A percentile compares a stretch with the other conserved stretches of the same genome.
Conservation (phyloP, 2,888 invertebrate species). For the Dinocampus coccinellae region DNA sequence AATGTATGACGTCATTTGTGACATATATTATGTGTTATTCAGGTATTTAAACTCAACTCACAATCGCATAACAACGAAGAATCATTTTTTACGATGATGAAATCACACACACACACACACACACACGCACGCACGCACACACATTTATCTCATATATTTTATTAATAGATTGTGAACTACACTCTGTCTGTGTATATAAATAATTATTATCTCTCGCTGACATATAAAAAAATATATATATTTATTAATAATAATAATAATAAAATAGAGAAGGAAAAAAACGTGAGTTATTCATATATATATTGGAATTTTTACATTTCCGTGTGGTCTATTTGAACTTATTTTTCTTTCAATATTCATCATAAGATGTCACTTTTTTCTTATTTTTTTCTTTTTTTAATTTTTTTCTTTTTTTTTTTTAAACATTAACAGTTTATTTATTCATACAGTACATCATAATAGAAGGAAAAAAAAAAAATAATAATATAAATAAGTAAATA, state of each 20-base stretch:
- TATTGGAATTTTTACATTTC: background rate
- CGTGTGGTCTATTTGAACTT: background rate
- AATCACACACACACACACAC: too few relatives aligned
- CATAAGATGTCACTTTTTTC: background rate
- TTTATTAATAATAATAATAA: too few relatives aligned
- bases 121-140: too few relatives aligned
- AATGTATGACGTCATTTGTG: slow-evolving; percentile 1
- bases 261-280: too few relatives aligned
- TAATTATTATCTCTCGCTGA: background rate
- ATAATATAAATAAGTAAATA: too few relatives aligned
- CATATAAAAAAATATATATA: background rate
- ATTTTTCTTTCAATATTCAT: background rate
- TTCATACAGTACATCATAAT: too few relatives aligned
- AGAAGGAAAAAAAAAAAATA: too few relatives aligned
- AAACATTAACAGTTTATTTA: too few relatives aligned
- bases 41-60: background rate
- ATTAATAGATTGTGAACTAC: slow-evolving; percentile 6
- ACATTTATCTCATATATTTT: background rate
- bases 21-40: background rate
- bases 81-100: background rate
- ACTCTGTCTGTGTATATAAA: background rate
- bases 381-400: background rate
- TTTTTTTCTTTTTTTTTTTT: background rate
- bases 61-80: background rate
- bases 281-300: background rate